Evolutionary conservation across 1,140 invertebrate genomes (phyloP).

Genomic region (Diorhabda sublineata): DNA sequence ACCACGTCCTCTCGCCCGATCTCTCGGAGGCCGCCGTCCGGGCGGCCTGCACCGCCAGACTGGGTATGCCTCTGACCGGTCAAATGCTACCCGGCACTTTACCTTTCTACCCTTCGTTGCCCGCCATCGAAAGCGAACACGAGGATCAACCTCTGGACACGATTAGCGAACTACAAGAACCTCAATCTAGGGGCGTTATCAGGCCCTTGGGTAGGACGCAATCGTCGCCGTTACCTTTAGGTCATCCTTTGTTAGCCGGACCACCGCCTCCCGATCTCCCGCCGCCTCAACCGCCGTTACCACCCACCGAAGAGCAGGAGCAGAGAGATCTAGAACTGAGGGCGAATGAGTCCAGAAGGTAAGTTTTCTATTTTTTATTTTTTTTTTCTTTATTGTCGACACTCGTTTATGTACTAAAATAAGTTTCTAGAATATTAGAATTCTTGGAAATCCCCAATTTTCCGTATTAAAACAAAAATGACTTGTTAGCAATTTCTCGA

Average conservation of each 20-base stretch:
- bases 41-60: constrained; percentile 65
- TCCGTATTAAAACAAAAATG: no score
- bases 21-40: constrained; percentile 76
- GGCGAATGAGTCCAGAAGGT: constrained; percentile 51
- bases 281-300: constrained; percentile 35
- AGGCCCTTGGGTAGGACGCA: constrained; percentile 87
- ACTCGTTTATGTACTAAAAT: no score
- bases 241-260: constrained; percentile 83
- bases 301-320: constrained; percentile 50
- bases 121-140: constrained; percentile 56
- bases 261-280: constrained; percentile 43
- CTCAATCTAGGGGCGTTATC: constrained; percentile 43
- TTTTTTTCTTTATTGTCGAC: background rate
- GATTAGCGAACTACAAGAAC: constrained; percentile 47
- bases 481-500: no score
- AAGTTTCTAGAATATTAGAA: no score
- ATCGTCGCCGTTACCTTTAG: constrained; percentile 89
- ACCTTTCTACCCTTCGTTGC: constrained; percentile 71
- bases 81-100: constrained; percentile 69
- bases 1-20: constrained; percentile 43
- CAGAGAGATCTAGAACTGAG: constrained; percentile 47
- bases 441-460: no score
- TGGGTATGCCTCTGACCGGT: constrained; percentile 63
- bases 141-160: constrained; percentile 47
- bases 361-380: constrained; percentile 8